A percentile compares a stretch with the other conserved stretches of the same genome.
These are phyloP conservation scores for Trypoxylon attenuatum DNA, from an alignment of 2,888 invertebrate genomes.

Conservation along the genomic window DNA sequence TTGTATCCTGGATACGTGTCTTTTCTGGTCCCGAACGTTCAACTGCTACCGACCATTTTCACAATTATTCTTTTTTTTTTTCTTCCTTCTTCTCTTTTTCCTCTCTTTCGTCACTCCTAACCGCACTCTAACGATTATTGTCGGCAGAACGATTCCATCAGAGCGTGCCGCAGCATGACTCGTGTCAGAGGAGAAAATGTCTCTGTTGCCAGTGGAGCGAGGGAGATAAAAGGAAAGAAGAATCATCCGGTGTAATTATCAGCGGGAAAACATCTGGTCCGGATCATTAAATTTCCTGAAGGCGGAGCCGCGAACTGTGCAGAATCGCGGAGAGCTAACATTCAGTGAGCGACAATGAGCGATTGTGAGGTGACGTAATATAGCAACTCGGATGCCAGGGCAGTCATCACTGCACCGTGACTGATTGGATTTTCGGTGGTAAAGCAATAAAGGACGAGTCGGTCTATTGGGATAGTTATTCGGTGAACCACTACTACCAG, in stretches of 20 bases:
- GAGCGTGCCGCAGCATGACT: too few species aligned
- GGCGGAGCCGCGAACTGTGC: slow-evolving; percentile 3
- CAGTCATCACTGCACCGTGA: slow-evolving; percentile 4
- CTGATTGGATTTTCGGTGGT: slow-evolving; percentile 40
- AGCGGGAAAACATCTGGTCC: background rate
- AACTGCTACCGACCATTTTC: too few species aligned
- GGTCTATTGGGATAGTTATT: background rate
- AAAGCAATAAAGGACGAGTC: too few species aligned
- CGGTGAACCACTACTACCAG: too few species aligned
- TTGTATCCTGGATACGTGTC: background rate
- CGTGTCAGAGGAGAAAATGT: too few species aligned
- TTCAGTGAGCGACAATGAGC: slow-evolving; percentile 47
- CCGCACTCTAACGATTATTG: too few species aligned
- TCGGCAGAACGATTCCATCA: too few species aligned
- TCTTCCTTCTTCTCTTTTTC: too few species aligned
- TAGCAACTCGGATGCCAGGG: slow-evolving; percentile 24
- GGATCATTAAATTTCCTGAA: slow-evolving; percentile 11
- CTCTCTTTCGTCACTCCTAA: too few species aligned
- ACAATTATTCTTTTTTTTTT: too few species aligned
- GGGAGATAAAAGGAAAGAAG: too few species aligned
- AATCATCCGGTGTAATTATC: background rate
- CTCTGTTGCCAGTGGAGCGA: too few species aligned
- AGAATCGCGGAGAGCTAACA: slow-evolving; percentile 24
- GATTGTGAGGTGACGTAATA: slow-evolving; percentile 56
- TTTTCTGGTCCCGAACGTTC: slow-evolving; percentile 3